phyloP scores from a whole-genome alignment of 2,888 invertebrate genomes.

The Octonoba sinensis region DNA sequence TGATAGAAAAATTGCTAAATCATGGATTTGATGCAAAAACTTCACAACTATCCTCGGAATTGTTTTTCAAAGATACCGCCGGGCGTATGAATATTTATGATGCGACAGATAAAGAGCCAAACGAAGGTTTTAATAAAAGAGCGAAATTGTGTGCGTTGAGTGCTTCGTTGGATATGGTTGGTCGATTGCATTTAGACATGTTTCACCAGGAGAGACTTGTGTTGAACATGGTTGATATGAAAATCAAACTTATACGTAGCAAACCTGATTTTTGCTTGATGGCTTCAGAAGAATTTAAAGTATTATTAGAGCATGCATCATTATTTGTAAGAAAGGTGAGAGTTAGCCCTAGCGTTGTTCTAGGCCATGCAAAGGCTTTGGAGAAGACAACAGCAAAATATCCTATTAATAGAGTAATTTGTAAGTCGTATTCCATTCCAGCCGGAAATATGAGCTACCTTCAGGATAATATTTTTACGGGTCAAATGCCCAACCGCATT shows the following conservation, averaged over 20 bases:
- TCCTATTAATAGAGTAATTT: conserved; percentile 14
- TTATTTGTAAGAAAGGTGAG: conserved; percentile 65
- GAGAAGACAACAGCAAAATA: conserved; percentile 15
- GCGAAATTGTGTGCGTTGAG: neutral
- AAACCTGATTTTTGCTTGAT: conserved; percentile 45
- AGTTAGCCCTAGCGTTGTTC: conserved; percentile 66
- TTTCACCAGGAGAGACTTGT: conserved; percentile 16
- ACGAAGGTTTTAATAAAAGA: conserved; percentile 18
- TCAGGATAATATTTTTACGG: conserved; percentile 19
- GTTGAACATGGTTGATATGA: conserved; percentile 15
- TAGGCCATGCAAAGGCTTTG: conserved; percentile 30
- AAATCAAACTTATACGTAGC: conserved; percentile 31
- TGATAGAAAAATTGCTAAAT: conserved; percentile 29
- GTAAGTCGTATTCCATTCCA: conserved; percentile 7
- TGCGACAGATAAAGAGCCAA: neutral
- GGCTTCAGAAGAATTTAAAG: conserved; percentile 40
- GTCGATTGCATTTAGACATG: conserved; percentile 36
- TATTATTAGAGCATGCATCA: conserved; percentile 63
- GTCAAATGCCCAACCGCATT: conserved; percentile 27
- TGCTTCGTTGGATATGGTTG: conserved; percentile 27
- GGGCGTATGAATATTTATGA: conserved; percentile 26
- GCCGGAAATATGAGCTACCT: conserved; percentile 1
- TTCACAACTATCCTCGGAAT: conserved; percentile 18
- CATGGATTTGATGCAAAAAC: conserved; percentile 20
- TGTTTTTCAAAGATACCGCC: conserved; percentile 35